Conservation (phyloP, 2,888 invertebrate genomes). For the Muscina levida region DNA sequence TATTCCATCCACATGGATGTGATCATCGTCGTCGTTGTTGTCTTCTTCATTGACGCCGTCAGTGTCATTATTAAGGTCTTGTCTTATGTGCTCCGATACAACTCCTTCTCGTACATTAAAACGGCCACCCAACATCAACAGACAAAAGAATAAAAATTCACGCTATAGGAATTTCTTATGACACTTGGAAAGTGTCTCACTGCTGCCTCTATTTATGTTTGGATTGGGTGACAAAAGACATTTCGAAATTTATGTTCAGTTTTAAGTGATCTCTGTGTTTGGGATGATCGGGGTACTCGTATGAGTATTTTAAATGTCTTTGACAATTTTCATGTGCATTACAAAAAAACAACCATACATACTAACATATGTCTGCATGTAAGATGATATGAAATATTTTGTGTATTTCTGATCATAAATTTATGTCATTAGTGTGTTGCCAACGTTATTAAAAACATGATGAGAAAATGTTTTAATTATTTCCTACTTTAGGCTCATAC, state of each 20-base stretch:
- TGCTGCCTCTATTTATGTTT: conserved; percentile 20
- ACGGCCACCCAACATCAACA: conserved; percentile 60
- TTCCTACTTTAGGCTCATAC: too few species aligned
- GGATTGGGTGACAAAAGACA: conserved; percentile 63
- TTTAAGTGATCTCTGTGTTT: conserved; percentile 54
- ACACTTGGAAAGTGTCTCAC: conserved; percentile 56
- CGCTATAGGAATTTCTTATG: conserved; percentile 61
- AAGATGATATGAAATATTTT: not conserved
- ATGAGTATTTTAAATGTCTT: not conserved
- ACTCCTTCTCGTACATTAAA: conserved; percentile 46
- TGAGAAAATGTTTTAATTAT: too few species aligned
- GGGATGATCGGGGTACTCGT: conserved; percentile 23
- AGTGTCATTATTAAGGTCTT: not conserved
- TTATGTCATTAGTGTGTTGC: not conserved
- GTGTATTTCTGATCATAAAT: conserved; percentile 19
- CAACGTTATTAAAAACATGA: too few species aligned
- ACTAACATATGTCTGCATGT: not conserved
- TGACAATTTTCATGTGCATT: conserved; percentile 3
- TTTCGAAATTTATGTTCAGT: conserved; percentile 62
- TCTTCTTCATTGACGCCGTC: too few species aligned
- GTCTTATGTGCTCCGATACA: not conserved
- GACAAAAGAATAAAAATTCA: not conserved
- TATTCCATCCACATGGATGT: conserved; percentile 23
- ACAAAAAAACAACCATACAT: not conserved
- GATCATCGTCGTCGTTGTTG: not conserved